Percentiles rank a stretch among this genome's conserved stretches.
These are phyloP conservation scores for Aphis craccivora DNA, from an alignment of 1,140 invertebrate species.

Conservation along the genomic window DNA sequence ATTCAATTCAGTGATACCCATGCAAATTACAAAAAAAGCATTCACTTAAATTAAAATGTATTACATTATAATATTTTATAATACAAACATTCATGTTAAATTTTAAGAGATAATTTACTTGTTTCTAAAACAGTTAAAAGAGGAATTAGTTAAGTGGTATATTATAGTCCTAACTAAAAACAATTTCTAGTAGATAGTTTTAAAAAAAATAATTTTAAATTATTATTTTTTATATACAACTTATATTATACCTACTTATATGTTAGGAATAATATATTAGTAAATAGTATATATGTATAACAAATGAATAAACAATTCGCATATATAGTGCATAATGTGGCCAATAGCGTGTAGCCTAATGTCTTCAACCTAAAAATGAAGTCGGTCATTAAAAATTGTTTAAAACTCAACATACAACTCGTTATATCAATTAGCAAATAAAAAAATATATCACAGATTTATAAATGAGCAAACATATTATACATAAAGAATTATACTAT, in stretches of 20 bases:
- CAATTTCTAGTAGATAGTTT: too few relatives aligned
- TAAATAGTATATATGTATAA: background rate
- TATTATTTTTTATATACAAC: too few relatives aligned
- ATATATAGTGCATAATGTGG: background rate
- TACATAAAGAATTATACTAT: background rate
- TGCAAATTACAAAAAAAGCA: slow-evolving; percentile 19
- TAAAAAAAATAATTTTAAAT: too few relatives aligned
- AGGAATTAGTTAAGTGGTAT: background rate
- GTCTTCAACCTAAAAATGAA: too few relatives aligned
- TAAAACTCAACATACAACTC: too few relatives aligned
- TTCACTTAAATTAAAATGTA: background rate
- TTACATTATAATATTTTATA: background rate
- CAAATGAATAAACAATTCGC: background rate
- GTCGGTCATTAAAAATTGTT: too few relatives aligned
- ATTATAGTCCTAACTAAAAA: too few relatives aligned
- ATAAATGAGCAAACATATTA: background rate
- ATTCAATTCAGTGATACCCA: background rate
- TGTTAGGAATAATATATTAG: background rate
- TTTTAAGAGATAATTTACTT: background rate
- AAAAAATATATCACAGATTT: background rate
- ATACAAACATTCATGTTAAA: background rate
- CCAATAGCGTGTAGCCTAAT: too few relatives aligned
- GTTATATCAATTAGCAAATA: too few relatives aligned
- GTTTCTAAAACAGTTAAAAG: background rate
- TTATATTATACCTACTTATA: too few relatives aligned